Percentiles rank a stretch among this genome's conserved stretches.
Evolutionary conservation across 53 echinoderm and acorn worm genomes (phyloP).

Genomic region (Apostichopus leukothele): DNA sequence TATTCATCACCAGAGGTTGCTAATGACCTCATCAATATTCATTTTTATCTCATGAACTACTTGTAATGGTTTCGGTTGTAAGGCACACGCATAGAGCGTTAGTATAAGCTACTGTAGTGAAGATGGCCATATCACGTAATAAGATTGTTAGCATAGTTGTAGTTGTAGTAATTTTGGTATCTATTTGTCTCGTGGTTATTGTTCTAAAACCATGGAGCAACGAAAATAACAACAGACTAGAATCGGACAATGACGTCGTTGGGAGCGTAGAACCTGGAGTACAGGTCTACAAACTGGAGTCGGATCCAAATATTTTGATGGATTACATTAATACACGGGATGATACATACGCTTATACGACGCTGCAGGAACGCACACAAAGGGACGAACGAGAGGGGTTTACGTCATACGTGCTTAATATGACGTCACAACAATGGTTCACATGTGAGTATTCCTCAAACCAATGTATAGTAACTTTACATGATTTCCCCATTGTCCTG

Average conservation of each 20-base stretch:
- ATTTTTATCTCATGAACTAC: background rate
- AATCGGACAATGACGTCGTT: background rate
- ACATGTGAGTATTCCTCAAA: background rate
- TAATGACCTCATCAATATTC: background rate
- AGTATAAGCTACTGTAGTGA: background rate
- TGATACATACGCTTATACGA: background rate
- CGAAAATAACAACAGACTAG: background rate
- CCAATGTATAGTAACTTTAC: no score
- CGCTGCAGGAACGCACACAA: background rate
- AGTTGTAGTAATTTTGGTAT: background rate
- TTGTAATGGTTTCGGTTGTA: background rate
- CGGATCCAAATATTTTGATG: background rate
- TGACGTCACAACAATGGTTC: slow-evolving; percentile 18
- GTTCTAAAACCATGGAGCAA: background rate
- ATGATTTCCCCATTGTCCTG: no score
- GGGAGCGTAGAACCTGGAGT: background rate
- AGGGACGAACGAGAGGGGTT: background rate
- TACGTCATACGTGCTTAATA: slow-evolving; percentile 29
- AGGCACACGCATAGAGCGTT: background rate
- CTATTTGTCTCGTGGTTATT: background rate
- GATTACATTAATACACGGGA: slow-evolving; percentile 1
- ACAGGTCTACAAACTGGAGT: background rate
- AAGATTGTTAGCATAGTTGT: background rate
- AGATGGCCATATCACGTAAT: background rate
- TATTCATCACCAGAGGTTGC: background rate